phyloP scores from a whole-genome alignment of 2,888 invertebrate species.

The Ophioninae sp. region DNA sequence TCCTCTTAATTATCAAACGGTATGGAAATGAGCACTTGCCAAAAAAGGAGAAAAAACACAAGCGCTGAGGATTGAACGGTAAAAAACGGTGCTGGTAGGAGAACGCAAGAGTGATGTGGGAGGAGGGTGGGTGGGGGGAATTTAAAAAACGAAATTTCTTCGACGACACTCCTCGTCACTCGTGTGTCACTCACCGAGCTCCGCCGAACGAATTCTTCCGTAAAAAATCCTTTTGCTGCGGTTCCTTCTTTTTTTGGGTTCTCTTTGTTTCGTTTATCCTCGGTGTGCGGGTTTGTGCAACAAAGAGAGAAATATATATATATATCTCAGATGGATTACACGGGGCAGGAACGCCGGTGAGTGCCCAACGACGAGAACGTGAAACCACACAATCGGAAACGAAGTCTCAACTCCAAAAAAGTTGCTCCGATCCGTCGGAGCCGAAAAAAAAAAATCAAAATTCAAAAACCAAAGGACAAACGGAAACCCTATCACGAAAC shows the following conservation, averaged over 20 bases:
- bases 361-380: conserved; percentile 17
- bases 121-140: neutral
- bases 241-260: neutral
- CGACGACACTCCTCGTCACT: conserved; percentile 45
- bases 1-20: neutral
- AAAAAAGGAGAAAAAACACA: conserved; percentile 1
- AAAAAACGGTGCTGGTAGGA: neutral
- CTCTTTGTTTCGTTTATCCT: conserved; percentile 49
- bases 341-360: conserved; percentile 28
- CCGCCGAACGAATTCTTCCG: conserved; percentile 46
- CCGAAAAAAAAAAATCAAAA: neutral
- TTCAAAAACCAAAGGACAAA: neutral
- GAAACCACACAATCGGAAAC: conserved; percentile 37
- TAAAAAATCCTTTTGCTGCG: conserved; percentile 47
- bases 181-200: conserved; percentile 57
- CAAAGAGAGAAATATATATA: neutral
- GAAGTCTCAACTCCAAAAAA: neutral
- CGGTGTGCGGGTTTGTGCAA: conserved; percentile 21
- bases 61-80: neutral
- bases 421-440: conserved; percentile 3
- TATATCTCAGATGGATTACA: conserved; percentile 10
- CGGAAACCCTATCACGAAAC: neutral
- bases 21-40: neutral
- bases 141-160: conserved; percentile 43
- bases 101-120: neutral